Percentiles rank a stretch among this genome's conserved stretches.
Conservation (phyloP, 2,113 vertebrate genomes). For the Okapia johnstoni region DNA sequence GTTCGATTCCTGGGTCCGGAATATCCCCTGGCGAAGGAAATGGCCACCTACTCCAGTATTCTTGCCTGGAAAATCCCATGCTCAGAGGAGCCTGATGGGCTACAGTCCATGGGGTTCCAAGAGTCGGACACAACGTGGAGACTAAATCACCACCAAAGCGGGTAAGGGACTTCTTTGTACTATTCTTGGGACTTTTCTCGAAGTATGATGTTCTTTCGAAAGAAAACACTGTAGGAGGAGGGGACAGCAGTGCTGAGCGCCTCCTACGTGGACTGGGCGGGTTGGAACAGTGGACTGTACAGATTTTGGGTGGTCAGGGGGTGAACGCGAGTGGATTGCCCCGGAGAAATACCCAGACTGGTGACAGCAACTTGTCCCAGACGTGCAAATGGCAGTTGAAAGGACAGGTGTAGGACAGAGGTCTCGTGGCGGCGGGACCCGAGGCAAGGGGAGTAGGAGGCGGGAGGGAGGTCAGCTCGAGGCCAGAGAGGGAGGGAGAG, state of each 20-base stretch:
- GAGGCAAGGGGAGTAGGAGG: neutral
- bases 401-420: neutral
- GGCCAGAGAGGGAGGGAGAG: too few relatives aligned
- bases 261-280: neutral
- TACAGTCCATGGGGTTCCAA: neutral
- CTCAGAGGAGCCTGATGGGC: neutral
- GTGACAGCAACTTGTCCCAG: neutral
- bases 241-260: neutral
- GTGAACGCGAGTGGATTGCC: neutral
- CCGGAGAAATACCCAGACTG: neutral
- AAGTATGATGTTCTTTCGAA: neutral
- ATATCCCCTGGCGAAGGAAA: neutral
- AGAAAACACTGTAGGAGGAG: neutral
- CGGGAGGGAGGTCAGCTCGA: neutral
- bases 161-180: neutral
- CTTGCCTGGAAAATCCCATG: neutral
- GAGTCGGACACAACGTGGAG: neutral
- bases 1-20: neutral
- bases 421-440: rapidly evolving
- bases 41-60: neutral
- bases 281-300: neutral
- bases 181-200: neutral
- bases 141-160: neutral
- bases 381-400: neutral
- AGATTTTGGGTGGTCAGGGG: neutral